A percentile compares a stretch with the other conserved stretches of the same genome.
Evolutionary conservation across 2,113 vertebrate species (phyloP).

Genomic region (Cathartes aura): DNA sequence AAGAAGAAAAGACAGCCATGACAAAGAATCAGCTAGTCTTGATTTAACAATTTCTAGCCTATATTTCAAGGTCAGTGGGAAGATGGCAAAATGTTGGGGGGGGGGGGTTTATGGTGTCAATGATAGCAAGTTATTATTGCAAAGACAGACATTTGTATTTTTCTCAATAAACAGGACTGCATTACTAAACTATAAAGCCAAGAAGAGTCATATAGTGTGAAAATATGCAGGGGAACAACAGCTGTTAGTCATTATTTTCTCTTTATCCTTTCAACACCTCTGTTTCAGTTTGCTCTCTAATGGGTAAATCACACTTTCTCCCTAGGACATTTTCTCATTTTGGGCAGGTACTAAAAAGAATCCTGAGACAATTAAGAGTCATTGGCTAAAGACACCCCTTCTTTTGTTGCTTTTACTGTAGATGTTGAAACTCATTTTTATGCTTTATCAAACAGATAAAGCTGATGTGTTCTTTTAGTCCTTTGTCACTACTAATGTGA

Average conservation of each 20-base stretch:
- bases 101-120: neutral
- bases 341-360: slow-evolving; percentile 10
- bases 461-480: neutral
- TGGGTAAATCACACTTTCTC: slow-evolving; percentile 55
- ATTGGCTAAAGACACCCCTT: neutral
- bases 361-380: neutral
- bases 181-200: neutral
- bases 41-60: neutral
- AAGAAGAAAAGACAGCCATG: neutral
- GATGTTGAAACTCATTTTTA: neutral
- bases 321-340: slow-evolving; percentile 45
- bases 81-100: neutral
- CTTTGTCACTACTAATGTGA: neutral
- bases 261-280: slow-evolving; percentile 58
- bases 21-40: neutral
- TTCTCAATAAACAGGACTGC: neutral
- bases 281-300: slow-evolving; percentile 59
- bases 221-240: slow-evolving; percentile 29
- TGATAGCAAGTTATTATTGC: neutral
- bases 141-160: neutral
- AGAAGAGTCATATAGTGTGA: neutral
- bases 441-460: neutral
- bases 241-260: slow-evolving; percentile 63
- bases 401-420: neutral
- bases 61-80: neutral